Base-by-base conservation (phyloP, 2,888 invertebrate species). In the Ganaspis brasiliensis region DNA sequence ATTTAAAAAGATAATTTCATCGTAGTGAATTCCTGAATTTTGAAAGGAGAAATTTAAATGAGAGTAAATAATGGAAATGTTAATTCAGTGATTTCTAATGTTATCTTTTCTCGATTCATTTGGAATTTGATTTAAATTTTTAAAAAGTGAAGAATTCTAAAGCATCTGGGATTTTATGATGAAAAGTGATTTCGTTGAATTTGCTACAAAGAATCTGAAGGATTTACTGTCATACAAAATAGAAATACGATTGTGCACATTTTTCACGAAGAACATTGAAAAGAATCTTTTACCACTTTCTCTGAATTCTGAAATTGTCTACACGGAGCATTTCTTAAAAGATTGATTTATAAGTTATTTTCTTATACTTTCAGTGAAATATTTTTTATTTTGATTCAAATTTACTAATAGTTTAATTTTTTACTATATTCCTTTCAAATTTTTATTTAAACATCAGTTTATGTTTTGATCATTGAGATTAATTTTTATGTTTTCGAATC, bases 221-320 rank as follows among this genome's bases (percentile, higher is more conserved):
- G 52, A 19, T 19, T 52, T 52, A 40, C 52, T 52, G 52, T 52
- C 52, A 52, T 52, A 52, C 52, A 52, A 16, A 52, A 52, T 19
- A 52, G 19, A 52, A 52, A 52, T 52, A n/a, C 19, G 19, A 52
- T 52, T 52, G 52, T 52, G 19, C 52, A 52, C 52, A 52, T 52
- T 52, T 52, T 52, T 52, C 52, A 52, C 52, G 19, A 52, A 19
- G 52, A 16, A 19, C n/a, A 52, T 19, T 52, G 52, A 52, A 52
- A 52, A 52, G 52, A 52, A 52, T 52, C 52, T 52, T 52, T 52
- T 52, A 8, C 52, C 16, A 52, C 52, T 52, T 52, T 52, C 16
- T 52, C 4, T n/a, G 49, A 49, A 49, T 19, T 19, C 6, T 49
- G 16, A 52, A 52, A 52, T 52, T 52, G 49, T 45, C 45, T 16